Evolutionary conservation across 2,888 invertebrate genomes (phyloP), one percentile per base, ranked within the genome.

Genomic region (Bombyx huttoni): DNA sequence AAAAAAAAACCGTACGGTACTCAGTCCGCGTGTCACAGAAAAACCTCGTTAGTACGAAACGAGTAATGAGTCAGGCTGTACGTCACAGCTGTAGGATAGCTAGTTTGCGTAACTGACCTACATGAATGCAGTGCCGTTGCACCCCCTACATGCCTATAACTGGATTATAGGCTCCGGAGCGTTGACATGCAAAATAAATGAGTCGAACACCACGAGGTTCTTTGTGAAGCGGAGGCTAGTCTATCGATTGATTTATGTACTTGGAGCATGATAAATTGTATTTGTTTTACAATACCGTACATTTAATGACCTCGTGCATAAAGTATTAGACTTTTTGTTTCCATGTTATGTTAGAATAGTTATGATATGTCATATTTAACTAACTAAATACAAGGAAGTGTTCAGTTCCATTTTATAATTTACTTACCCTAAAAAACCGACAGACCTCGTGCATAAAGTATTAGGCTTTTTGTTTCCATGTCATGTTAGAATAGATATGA

Each of bases 31-130:
- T 33, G 46, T 34, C 34, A 12, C 10, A 54, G 49, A 52, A 52
- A 54, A 51, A 47, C 48, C 46, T 45, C 51, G 54, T 52, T 52
- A 47, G 55, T 51, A 56, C 53, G 53, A 58, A 58, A 50, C 54
- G 46, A 57, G 56, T 59, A 61, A 63, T 64, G 63, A 67, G 58
- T 66, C 56, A 63, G 60, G 50, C 48, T 48, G 49, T 46, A 65
- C 65, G 70, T 68, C 68, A 70, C 56, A 53, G 55, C 40, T 56
- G 54, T 61, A 71, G 71, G 70, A 73, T 62, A 64, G 65, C 66
- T 67, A 62, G 58, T 63, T 73, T 70, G 67, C 68, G 67, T 70
- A 70, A 75, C 74, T 81, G 80, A 82, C 82, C 81, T 81, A 84
- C 72, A 81, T 82, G 70, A 67, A 66, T 62, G 59, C 54, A 57